Base-by-base conservation (phyloP, 2,113 vertebrate genomes). In the Pavo muticus region DNA sequence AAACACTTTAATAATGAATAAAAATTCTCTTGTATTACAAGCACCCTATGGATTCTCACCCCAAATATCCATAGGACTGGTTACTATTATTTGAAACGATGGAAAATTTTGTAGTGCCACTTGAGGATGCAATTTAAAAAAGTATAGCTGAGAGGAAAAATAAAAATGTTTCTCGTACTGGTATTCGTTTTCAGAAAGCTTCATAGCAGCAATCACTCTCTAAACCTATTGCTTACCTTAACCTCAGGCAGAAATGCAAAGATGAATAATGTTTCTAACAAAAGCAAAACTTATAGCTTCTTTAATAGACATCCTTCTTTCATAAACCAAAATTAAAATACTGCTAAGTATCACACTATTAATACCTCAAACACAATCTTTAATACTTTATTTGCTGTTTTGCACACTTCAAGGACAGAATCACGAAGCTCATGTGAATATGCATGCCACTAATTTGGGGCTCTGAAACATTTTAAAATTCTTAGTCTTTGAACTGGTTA, bases 371-470 rank as follows among this genome's bases (percentile, higher is more conserved):
- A 48, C 6, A n/a, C 2, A 23, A 65, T 40, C 23, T 92, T 84
- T 27, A 73, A 64, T 54, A 54, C 9, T 27, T 71, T 37, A 35
- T 25, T 37, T 52, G 44, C 32, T 61, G 20, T 78, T 76, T 50
- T 47, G 37, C 12, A 32, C 3, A 8, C 4, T 72, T 44, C 42
- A 57, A 1, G 4, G 30, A 19, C 21, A 73, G 12, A 8, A 8
- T 30, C 15, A 13, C 70, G 25, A 88, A 93, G 67, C 14, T 47
- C 1, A 63, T 54, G 12, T 70, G 19, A 88, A 74, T 6, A 29
- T 8, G 27, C 0, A n/a, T 5, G 4, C 7, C 44, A 13, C 10
- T 44, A 67, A 64, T 39, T 56, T 50, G 12, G 6, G 3, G 2
- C 14, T 52, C 54, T 30, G 6, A 37, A 20, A 50, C 0, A 18